These are phyloP conservation scores for Leucoma salicis DNA, from an alignment of 2,888 invertebrate species.

Conservation along the genomic window DNA sequence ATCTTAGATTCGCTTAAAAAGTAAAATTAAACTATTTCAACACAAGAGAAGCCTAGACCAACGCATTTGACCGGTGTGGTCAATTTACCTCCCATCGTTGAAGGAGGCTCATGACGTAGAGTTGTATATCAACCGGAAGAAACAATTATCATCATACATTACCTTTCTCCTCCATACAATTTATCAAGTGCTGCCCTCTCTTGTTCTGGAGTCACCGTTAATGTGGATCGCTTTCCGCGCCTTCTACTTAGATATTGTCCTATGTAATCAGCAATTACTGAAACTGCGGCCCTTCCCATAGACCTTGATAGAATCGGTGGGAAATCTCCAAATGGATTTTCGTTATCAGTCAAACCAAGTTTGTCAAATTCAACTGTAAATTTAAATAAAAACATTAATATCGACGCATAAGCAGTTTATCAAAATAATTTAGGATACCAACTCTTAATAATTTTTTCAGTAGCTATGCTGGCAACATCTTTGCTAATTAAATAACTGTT, in stretches of 20 bases:
- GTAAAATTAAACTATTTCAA: too few species aligned
- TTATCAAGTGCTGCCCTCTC: slow-evolving; percentile 60
- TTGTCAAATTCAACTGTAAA: slow-evolving; percentile 91
- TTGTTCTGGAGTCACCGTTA: slow-evolving; percentile 53
- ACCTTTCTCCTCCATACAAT: slow-evolving; percentile 91
- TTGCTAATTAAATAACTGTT: slow-evolving; percentile 16
- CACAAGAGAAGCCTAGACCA: too few species aligned
- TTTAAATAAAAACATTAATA: slow-evolving; percentile 17
- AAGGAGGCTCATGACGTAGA: too few species aligned
- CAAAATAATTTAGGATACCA: slow-evolving; percentile 12
- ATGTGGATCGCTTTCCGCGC: slow-evolving; percentile 72
- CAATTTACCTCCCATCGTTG: too few species aligned
- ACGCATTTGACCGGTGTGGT: too few species aligned
- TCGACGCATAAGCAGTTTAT: not conserved
- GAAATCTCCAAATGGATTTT: slow-evolving; percentile 91
- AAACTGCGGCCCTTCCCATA: slow-evolving; percentile 88
- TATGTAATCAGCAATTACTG: slow-evolving; percentile 87
- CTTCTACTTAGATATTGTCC: slow-evolving; percentile 85
- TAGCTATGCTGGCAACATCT: slow-evolving; percentile 12
- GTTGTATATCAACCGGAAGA: too few species aligned
- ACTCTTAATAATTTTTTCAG: slow-evolving; percentile 9
- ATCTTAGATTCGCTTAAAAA: too few species aligned
- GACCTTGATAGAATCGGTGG: slow-evolving; percentile 89
- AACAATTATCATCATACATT: slow-evolving; percentile 14
- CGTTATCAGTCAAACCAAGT: slow-evolving; percentile 92